Base-by-base conservation (phyloP, 2,888 invertebrate species). In the Himalopsyche anomala region DNA sequence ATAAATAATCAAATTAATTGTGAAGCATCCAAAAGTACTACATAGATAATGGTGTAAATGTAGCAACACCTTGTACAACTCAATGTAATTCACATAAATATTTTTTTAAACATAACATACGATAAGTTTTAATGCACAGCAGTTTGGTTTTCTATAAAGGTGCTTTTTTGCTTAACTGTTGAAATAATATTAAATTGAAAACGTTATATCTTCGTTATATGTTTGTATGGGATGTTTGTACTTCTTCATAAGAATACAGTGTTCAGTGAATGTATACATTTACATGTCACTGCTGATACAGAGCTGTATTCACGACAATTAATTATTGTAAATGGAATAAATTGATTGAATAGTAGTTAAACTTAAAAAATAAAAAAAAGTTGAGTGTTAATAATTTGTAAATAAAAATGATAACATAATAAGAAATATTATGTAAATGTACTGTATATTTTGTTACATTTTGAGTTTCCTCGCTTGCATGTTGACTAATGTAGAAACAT, bases 401-500 rank as follows among this genome's bases (percentile, higher is more conserved):
- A 56, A 86, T 86, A 86, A 54, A 81, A 83, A 54, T 51, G 55
- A 82, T 45, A 82, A 55, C 38, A 54, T 74, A 74, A 74, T 74
- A 38, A 74, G 38, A 74, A 82, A 42, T 51, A 85, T 83, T 82
- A 82, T 79, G 54, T 80, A 85, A 55, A 84, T 81, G 40, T 55
- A 84, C 19, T 69, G 54, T 83, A 84, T 45, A 84, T 81, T 84
- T 86, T 81, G 80, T 84, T 81, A 82, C 62, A 80, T 74, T 55
- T 85, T 84, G 69, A 81, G 28, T 87, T 86, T 83, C 83, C 40
- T 84, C 85, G 88, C 88, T 88, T 84, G 82, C 83, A 83, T 83
- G 85, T 85, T 85, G 82, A 86, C 62, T 87, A 84, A 88, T 80
- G 84, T 87, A 87, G 86, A 85, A 86, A 88, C 85, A 80, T 82